Evolutionary conservation across 2,888 invertebrate species (phyloP).

Genomic region (Selenia dentaria): DNA sequence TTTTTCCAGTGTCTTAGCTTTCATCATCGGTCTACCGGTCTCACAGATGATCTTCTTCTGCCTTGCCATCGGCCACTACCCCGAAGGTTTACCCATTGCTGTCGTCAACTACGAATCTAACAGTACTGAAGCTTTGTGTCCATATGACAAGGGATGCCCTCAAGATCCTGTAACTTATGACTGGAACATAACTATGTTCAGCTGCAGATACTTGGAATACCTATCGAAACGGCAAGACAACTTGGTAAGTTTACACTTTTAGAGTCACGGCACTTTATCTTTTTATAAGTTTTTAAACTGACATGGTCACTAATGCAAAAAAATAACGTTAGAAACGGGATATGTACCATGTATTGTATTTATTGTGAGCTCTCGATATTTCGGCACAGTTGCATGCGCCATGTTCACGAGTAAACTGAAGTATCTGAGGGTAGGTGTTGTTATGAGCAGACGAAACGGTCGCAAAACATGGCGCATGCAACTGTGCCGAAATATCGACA

Average conservation of each 20-base stretch:
- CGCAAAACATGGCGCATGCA: no score
- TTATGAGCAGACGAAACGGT: no score
- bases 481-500: no score
- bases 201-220: slow-evolving; percentile 91
- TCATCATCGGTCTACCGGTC: slow-evolving; percentile 93
- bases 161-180: slow-evolving; percentile 63
- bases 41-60: slow-evolving; percentile 95
- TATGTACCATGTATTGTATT: no score
- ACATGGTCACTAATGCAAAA: no score
- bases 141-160: slow-evolving; percentile 77
- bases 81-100: slow-evolving; percentile 89
- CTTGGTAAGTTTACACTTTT: slow-evolving; percentile 80
- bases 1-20: slow-evolving; percentile 88
- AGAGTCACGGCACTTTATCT: neutral
- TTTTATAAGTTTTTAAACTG: no score
- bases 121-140: slow-evolving; percentile 70
- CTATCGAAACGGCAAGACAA: slow-evolving; percentile 87
- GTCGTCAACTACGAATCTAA: slow-evolving; percentile 91
- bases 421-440: no score
- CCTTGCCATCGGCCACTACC: slow-evolving; percentile 94
- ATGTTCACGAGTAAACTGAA: no score
- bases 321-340: no score
- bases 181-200: slow-evolving; percentile 86
- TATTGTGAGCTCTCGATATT: no score
- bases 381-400: no score